phyloP scores from a whole-genome alignment of 2,888 invertebrate genomes.

The Polymixis lichenea region DNA sequence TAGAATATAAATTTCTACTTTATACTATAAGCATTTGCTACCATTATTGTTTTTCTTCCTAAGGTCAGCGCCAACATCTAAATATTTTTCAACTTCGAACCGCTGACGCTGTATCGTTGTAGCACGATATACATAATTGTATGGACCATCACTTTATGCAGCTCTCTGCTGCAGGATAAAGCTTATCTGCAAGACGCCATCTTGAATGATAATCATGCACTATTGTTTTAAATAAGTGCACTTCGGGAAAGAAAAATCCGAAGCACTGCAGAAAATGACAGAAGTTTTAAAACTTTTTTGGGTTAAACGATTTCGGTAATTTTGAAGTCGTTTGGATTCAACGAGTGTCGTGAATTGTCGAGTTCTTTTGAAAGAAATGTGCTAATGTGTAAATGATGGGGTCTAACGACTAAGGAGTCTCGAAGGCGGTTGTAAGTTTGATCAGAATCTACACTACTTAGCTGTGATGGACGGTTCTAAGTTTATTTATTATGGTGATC shows the following conservation, averaged over 20 bases:
- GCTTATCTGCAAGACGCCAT: conserved; percentile 47
- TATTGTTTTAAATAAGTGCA: conserved; percentile 65
- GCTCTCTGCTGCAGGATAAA: conserved; percentile 31
- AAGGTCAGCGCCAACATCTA: conserved; percentile 24
- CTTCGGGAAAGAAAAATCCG: conserved; percentile 41
- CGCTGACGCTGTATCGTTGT: conserved; percentile 36
- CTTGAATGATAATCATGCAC: conserved; percentile 54
- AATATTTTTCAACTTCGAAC: conserved; percentile 30
- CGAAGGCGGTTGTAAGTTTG: conserved; percentile 10
- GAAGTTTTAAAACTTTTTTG: conserved; percentile 44
- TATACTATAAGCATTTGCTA: background rate
- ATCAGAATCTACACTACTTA: conserved; percentile 44
- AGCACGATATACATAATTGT: conserved; percentile 62
- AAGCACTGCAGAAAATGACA: conserved; percentile 34
- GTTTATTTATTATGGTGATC: conserved; percentile 28
- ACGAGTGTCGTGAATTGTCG: conserved; percentile 36
- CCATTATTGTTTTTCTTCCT: conserved; percentile 2
- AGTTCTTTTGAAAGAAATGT: conserved; percentile 40
- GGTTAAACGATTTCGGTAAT: conserved; percentile 56
- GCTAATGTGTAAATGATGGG: conserved; percentile 54
- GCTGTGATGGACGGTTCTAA: conserved; percentile 15
- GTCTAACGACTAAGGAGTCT: conserved; percentile 16
- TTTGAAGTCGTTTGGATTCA: conserved; percentile 37
- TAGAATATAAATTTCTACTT: background rate
- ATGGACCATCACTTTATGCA: conserved; percentile 51